These are phyloP conservation scores for Temnothorax ravouxi DNA, from an alignment of 2,888 invertebrate species.

Conservation along the genomic window DNA sequence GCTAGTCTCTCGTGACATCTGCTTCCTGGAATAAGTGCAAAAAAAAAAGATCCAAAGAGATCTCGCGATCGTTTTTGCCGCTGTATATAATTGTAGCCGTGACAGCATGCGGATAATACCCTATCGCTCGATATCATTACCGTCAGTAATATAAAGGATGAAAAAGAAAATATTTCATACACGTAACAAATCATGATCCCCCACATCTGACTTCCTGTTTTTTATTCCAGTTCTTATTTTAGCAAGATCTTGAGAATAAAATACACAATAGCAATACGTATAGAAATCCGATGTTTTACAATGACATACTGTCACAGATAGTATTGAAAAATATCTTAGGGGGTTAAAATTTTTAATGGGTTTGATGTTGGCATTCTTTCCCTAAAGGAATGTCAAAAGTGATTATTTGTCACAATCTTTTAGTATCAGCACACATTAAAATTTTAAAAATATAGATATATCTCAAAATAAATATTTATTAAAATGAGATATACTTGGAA, in stretches of 20 bases:
- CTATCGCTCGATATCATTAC: slow-evolving; percentile 21
- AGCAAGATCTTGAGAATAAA: slow-evolving; percentile 14
- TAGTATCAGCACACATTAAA: neutral
- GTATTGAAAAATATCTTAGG: slow-evolving; percentile 22
- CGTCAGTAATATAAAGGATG: slow-evolving; percentile 5
- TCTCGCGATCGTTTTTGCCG: slow-evolving; percentile 51
- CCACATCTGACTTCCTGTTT: neutral
- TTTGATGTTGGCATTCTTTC: neutral
- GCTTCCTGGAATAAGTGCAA: slow-evolving; percentile 66
- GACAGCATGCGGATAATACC: slow-evolving; percentile 38
- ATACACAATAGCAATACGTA: neutral
- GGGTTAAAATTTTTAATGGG: neutral
- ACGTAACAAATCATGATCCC: slow-evolving; percentile 16
- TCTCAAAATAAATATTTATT: slow-evolving; percentile 17
- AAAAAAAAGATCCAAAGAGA: slow-evolving; percentile 53
- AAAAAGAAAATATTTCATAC: slow-evolving; percentile 23
- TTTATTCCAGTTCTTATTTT: neutral
- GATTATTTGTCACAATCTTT: slow-evolving; percentile 16
- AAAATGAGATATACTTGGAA: neutral
- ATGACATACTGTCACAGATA: neutral
- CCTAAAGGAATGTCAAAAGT: neutral
- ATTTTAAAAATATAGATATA: neutral
- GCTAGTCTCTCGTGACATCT: slow-evolving; percentile 71
- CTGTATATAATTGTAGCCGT: slow-evolving; percentile 47
- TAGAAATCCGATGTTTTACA: neutral